Conservation (phyloP, 2,113 vertebrate genomes). For the Cephalopterus ornatus region DNA sequence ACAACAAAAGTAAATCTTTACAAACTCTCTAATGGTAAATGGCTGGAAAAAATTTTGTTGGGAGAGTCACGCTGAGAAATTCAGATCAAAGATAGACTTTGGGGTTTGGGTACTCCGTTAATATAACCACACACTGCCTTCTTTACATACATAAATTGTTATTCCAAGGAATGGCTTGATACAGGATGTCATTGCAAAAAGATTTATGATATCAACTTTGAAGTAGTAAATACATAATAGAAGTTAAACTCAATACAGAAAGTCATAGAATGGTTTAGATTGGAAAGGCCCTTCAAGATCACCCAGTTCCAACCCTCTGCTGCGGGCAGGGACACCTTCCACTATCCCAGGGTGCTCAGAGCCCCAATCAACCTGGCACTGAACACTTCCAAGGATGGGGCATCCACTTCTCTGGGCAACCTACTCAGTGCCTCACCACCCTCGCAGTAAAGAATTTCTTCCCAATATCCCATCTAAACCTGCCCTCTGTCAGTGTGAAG, state of each 20-base stretch:
- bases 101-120: background rate
- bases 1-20: background rate
- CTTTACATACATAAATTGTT: accelerated
- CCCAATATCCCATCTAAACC: background rate
- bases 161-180: background rate
- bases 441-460: background rate
- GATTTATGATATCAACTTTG: background rate
- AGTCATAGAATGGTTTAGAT: background rate
- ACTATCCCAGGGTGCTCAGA: background rate
- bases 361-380: background rate
- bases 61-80: background rate
- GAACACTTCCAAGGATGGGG: background rate
- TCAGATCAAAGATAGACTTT: background rate
- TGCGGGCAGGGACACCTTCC: background rate
- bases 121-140: background rate
- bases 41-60: background rate
- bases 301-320: background rate
- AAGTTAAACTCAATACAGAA: background rate
- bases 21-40: background rate
- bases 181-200: background rate
- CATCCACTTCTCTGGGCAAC: accelerated
- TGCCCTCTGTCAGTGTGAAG: background rate
- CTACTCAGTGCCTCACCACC: background rate
- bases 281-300: background rate
- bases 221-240: background rate